Evolutionary conservation across 2,888 invertebrate species (phyloP), one percentile per base, ranked within the genome.

Genomic region (Globia sparganii): DNA sequence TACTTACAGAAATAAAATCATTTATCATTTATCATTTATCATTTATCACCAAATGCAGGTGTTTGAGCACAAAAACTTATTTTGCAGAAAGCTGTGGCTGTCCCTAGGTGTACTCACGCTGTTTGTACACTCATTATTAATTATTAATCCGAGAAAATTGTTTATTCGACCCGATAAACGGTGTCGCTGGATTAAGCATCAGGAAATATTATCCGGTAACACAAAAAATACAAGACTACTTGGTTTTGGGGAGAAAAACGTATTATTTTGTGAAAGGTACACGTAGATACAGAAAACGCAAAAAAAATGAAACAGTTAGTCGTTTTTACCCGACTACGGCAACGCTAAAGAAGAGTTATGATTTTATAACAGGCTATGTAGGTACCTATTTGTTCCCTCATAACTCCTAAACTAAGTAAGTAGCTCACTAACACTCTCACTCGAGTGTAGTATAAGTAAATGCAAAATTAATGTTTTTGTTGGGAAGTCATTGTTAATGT

Each of bases 121-220:
- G 13, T 77, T 46, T 46, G 9, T 25, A 46, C 15, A 58, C 31
- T 56, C 31, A 49, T 77, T 76, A 58, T 9, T 49, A 43, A 18
- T 75, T n/a, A 18, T 75, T n/a, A 62, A 58, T 65, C 56, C 28
- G 2, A 21, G 13, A 5, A 64, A 43, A 46, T 34, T 37, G 25
- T 76, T 56, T 65, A 37, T 64, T 76, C 56, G 28, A 18, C 28
- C 43, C 8, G 5, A 37, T 37, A 46, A n/a, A 65, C 64, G 77
- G 25, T 46, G 18, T 6, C 21, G 37, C 2, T 18, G 18, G 62
- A 53, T 76, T 15, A 18, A 28, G 5, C 28, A n/a, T 4, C 43
- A n/a, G 40, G 6, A 34, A 62, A 34, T 72, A 34, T 28, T 43
- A 21, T 31, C 28, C 28, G 11, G 28, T 28, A 21, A 43, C 65